Base-by-base conservation (phyloP, 2,113 vertebrate genomes). In the Asarcornis scutulata region DNA sequence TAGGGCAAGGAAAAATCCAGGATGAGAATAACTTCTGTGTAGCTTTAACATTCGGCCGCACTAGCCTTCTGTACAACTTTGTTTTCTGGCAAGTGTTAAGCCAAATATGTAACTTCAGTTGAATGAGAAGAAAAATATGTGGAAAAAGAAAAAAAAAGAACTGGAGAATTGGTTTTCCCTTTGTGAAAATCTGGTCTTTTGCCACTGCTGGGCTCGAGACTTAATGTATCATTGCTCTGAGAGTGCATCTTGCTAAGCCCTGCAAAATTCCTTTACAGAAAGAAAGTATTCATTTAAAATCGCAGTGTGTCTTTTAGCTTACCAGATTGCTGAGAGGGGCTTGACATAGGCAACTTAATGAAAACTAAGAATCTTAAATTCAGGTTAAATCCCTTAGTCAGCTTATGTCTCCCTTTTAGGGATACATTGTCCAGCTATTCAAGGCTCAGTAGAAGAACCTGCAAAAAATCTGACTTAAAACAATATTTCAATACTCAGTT, bases 281-380 rank as follows among this genome's bases (percentile, higher is more conserved):
- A 95, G 59, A 48, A 92, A 91, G 63, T 66, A 80, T 89, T 96
- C 11, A 89, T 80, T 95, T 89, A 89, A 91, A 91, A 90, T 86
- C 73, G 87, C 75, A 32, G 9, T 42, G 29, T 94, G 46, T 86
- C 72, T 86, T 88, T 89, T 87, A 89, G 75, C 18, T 93, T 82
- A 50, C 63, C 63, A 75, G 67, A 36, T 83, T 89, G 27, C 59
- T 91, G 55, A 50, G 67, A 83, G 36, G 83, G 62, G 44, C 76
- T 95, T 91, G 81, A 92, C 92, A 87, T 44, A 52, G 79, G 53
- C 5, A 50, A 85, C 78, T 64, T 96, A 86, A 10, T 93, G 85
- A 95, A 95, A 95, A 95, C 75, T 89, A 95, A 94, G 53, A 63
- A 73, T 88, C 68, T 93, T 93, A 93, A 92, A 89, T 78, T 92